Conservation (phyloP, 2,797 vertebrate species). For the Antrozous pallidus region DNA sequence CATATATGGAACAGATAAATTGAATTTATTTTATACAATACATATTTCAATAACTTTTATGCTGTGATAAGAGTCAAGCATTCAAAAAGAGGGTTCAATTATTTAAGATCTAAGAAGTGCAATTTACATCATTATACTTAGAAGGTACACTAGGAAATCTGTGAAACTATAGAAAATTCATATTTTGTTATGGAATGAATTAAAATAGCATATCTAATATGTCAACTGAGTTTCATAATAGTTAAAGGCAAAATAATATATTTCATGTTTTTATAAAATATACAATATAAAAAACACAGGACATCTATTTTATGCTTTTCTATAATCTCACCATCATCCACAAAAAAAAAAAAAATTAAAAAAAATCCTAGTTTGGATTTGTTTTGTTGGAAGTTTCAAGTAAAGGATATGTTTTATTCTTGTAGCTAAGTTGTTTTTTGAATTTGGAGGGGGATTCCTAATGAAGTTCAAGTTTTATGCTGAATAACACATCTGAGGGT, state of each 20-base stretch:
- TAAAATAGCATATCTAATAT: neutral
- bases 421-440: constrained; percentile 44
- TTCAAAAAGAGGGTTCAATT: neutral
- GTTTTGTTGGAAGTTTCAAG: neutral
- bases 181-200: constrained; percentile 2
- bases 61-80: neutral
- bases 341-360: neutral
- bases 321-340: neutral
- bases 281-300: neutral
- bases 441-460: neutral
- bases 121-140: neutral
- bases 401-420: constrained; percentile 15
- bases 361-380: neutral
- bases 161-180: constrained; percentile 11
- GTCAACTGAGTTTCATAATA: constrained; percentile 24
- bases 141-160: neutral
- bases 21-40: neutral
- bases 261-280: neutral
- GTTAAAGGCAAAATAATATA: neutral
- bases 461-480: constrained; percentile 51
- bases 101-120: neutral
- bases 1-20: neutral
- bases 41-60: neutral
- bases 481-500: constrained; percentile 1
- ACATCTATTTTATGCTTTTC: neutral